Evolutionary conservation across 2,113 vertebrate species (phyloP).

Genomic region (Melanostigma gelatinosum): DNA sequence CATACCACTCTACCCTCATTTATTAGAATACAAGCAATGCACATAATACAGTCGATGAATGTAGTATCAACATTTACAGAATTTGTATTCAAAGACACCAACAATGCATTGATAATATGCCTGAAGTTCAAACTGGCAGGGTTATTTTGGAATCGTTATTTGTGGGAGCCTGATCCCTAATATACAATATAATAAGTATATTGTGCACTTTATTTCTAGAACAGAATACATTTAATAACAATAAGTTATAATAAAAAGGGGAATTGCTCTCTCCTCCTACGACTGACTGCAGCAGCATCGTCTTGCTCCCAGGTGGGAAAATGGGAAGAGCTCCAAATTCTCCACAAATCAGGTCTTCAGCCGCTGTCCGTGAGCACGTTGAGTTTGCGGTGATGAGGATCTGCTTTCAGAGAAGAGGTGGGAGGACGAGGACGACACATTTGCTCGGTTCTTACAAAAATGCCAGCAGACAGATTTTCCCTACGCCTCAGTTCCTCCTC

Average conservation of each 20-base stretch:
- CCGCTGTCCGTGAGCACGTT: neutral
- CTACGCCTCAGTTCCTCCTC: neutral
- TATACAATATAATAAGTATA: neutral
- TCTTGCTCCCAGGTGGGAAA: constrained; percentile 35
- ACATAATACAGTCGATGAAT: neutral
- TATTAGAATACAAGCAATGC: neutral
- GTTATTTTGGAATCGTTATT: neutral
- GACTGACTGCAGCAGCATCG: neutral
- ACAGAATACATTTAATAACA: neutral
- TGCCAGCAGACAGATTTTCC: constrained; percentile 21
- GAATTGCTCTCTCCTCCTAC: neutral
- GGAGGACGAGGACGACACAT: neutral
- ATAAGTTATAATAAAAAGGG: too few relatives aligned
- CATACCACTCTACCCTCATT: neutral
- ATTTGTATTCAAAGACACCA: neutral
- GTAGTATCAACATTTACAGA: neutral
- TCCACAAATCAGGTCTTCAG: neutral
- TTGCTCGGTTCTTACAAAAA: constrained; percentile 1
- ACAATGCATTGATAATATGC: neutral
- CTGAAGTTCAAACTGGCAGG: neutral
- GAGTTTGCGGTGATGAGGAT: constrained; percentile 33
- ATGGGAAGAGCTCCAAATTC: constrained; percentile 36
- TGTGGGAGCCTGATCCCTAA: neutral
- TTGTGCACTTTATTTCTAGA: neutral
- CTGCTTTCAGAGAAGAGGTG: constrained; percentile 44